phyloP scores from a whole-genome alignment of 2,888 invertebrate genomes.

The Melolontha melolontha region DNA sequence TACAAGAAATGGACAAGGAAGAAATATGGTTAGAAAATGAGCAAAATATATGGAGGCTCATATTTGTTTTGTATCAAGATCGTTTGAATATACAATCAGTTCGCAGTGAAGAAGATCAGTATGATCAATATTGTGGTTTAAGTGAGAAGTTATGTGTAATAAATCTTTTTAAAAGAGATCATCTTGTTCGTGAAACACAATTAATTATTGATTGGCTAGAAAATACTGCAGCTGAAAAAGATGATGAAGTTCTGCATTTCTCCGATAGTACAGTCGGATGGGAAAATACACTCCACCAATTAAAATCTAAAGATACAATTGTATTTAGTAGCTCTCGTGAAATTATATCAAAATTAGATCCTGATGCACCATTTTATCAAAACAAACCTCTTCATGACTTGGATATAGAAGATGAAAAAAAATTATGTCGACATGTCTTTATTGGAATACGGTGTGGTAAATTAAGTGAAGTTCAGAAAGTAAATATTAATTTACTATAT shows the following conservation, averaged over 20 bases:
- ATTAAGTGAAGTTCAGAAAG: constrained; percentile 84
- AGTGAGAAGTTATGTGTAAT: constrained; percentile 74
- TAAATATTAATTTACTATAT: constrained; percentile 43
- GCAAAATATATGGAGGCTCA: constrained; percentile 88
- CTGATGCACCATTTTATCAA: constrained; percentile 88
- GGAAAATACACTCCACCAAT: constrained; percentile 91
- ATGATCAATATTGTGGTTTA: constrained; percentile 60
- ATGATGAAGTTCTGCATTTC: constrained; percentile 74
- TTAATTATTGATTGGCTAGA: constrained; percentile 95
- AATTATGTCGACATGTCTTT: constrained; percentile 74
- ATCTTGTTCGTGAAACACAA: constrained; percentile 76
- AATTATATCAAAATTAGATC: constrained; percentile 82
- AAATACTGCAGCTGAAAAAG: constrained; percentile 75
- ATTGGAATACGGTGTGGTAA: constrained; percentile 86
- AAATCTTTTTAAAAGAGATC: constrained; percentile 70
- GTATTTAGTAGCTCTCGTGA: constrained; percentile 71
- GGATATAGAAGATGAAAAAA: constrained; percentile 84
- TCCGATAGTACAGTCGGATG: constrained; percentile 87
- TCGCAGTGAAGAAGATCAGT: constrained; percentile 55
- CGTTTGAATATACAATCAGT: constrained; percentile 68
- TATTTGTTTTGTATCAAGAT: constrained; percentile 86
- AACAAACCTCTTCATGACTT: constrained; percentile 84
- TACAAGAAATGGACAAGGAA: constrained; percentile 54
- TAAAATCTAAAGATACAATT: constrained; percentile 69
- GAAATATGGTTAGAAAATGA: constrained; percentile 80